Base-by-base conservation (phyloP, 2,888 invertebrate species). In the Candidula unifasciata region DNA sequence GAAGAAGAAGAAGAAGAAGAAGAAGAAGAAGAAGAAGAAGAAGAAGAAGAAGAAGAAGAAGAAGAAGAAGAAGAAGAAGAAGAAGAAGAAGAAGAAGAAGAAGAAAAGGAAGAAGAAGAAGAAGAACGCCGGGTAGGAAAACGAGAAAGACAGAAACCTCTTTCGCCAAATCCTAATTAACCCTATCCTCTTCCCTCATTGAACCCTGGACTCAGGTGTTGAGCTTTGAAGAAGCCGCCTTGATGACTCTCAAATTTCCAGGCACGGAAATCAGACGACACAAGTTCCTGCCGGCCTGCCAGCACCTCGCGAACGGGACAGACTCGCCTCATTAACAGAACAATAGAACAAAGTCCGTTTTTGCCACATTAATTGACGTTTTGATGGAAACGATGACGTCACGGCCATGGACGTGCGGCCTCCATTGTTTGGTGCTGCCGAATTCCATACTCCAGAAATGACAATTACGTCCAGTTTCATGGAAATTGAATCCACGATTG, bases 301-400 rank as follows among this genome's bases (percentile, higher is more conserved):
- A 69, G 30, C 21, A 68, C 13, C 24, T 69, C 69, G 5, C 21
- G 35, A 69, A 3, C 37, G 24, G 44, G 13, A 35, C 13, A 69
- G 35, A 21, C 35, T 35, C 27, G 27, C 37, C 18, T 69, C 37
- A 21, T 35, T 69, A 21, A 69, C 18, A 35, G 37, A 35, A 21
- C 33, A 69, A 37, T 66, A 66, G 66, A 66, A n/a, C 27, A n/a
- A 27, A 27, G 18, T 6, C 16, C 18, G 18, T 35, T 69, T 69
- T 66, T n/a, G 66, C 27, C 2, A 66, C n/a, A 66, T 66, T 66
- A 66, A 66, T 66, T 66, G 66, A 66, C 66, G 27, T 66, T 66
- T 66, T 66, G 27, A 27, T 66, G 66, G 66, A 27, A 66, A 10
- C 10, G 66, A 66, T 66, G n/a, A 66, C 66, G 66, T 27, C 66